Percentiles rank a stretch among this genome's conserved stretches.
Evolutionary conservation across 2,888 invertebrate genomes (phyloP).

Genomic region (Serrognathus titanus): DNA sequence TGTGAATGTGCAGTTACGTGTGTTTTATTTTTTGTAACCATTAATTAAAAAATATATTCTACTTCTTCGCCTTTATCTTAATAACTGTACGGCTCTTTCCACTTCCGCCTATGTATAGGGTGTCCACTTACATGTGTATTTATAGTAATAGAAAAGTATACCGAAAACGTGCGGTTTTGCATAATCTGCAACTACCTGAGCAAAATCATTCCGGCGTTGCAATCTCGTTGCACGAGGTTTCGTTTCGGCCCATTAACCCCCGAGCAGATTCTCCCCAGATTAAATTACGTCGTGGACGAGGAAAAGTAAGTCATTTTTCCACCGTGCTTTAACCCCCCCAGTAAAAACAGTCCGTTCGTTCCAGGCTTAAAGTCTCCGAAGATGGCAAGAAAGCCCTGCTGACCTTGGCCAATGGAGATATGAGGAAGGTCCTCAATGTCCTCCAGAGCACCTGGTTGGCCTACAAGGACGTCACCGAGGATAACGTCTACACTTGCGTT

Average conservation of each 20-base stretch:
- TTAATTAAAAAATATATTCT: conserved; percentile 3
- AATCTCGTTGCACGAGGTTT: conserved; percentile 96
- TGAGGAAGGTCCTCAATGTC: conserved; percentile 95
- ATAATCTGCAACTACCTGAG: conserved; percentile 98
- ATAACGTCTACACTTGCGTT: conserved; percentile 91
- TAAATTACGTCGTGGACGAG: conserved; percentile 76
- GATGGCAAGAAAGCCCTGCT: conserved; percentile 88
- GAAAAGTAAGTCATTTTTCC: conserved; percentile 64
- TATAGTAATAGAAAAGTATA: conserved; percentile 97
- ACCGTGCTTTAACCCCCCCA: not conserved
- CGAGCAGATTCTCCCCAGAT: conserved; percentile 84
- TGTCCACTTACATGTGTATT: not conserved
- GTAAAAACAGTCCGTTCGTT: conserved; percentile 24
- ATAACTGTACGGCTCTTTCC: conserved; percentile 4
- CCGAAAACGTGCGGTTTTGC: conserved; percentile 97
- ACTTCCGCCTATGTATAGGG: not conserved
- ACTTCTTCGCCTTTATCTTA: not conserved
- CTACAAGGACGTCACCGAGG: conserved; percentile 82
- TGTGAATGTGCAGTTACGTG: not conserved
- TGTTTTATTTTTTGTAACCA: conserved; percentile 17
- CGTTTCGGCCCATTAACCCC: conserved; percentile 87
- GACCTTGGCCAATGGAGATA: conserved; percentile 91
- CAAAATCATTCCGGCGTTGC: conserved; percentile 97
- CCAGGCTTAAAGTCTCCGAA: conserved; percentile 76
- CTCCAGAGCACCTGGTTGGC: conserved; percentile 95